These are phyloP conservation scores for Mesocricetus auratus DNA, from an alignment of 2,113 vertebrate genomes.

Conservation along the genomic window DNA sequence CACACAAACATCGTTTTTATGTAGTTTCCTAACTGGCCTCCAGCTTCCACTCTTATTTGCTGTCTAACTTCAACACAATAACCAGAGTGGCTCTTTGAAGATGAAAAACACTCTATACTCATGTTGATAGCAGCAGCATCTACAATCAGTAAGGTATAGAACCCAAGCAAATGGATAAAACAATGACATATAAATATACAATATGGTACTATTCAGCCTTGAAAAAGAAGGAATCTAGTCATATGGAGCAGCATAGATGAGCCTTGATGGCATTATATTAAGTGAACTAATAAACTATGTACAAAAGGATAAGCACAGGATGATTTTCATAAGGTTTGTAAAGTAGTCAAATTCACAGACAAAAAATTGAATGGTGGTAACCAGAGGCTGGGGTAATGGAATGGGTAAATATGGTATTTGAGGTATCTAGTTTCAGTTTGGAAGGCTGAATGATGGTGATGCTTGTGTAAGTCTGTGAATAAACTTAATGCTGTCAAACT, in stretches of 20 bases:
- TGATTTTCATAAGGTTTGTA: not conserved
- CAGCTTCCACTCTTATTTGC: not conserved
- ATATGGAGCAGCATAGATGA: not conserved
- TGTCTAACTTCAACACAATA: not conserved
- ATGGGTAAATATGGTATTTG: not conserved
- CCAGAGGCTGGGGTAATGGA: not conserved
- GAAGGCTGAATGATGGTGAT: not conserved
- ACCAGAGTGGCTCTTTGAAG: not conserved
- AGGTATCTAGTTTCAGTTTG: not conserved
- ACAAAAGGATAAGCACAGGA: not conserved
- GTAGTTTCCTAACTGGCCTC: not conserved
- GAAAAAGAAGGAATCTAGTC: not conserved
- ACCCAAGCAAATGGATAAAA: not conserved
- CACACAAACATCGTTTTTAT: not conserved
- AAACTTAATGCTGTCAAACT: not conserved
- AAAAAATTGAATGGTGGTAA: not conserved
- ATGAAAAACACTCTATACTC: not conserved
- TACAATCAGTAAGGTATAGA: not conserved
- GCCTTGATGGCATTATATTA: not conserved
- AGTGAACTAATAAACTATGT: not conserved
- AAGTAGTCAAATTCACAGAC: conserved; percentile 3
- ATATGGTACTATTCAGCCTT: not conserved
- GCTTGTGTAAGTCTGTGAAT: not conserved
- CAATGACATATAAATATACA: not conserved
- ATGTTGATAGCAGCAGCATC: not conserved